Base-by-base conservation (phyloP, 2,888 invertebrate genomes). In the Blera fallax region DNA sequence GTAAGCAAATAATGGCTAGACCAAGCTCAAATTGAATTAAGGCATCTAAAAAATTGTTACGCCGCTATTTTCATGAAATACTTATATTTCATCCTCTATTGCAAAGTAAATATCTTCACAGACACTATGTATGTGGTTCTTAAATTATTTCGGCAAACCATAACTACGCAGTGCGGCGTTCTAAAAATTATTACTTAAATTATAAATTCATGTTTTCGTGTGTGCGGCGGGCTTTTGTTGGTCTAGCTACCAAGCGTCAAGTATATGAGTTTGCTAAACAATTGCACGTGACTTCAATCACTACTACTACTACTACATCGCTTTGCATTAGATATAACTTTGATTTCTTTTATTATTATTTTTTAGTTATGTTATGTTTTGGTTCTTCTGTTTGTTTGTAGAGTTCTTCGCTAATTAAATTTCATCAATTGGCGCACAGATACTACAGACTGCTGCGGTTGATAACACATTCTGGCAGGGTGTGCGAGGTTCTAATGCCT, bases 201-300 rank as follows among this genome's bases (percentile, higher is more conserved):
- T 40, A 50, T 34, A 14, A 65, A 21, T 32, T 65, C 24, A 50
- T 24, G 27, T 40, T 67, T 24, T 50, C 6, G 7, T 67, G 16
- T 37, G 37, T 37, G 2, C 10, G 29, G n/a, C 4, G 21, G 2
- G 8, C 14, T 11, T 11, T n/a, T 52, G 29, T 18, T 29, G 37
- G 65, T 43, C 16, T 54, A 40, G 50, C 50, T 65, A 65, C 10
- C 34, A 43, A 14, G 65, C 65, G 10, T 3, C 18, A 27, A 37
- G 29, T 32, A 24, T 62, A 37, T 52, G 56, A 67, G 10, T 73
- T 60, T 40, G 52, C 34, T 54, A 74, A 74, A 32, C 69, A 81
- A 62, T 67, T 62, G 69, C 81, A 81, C 81, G 81, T 81, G 81
- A 81, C 81, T 81, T 62, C 27, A 52, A 62, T 76, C 74, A 69